A percentile compares a stretch with the other conserved stretches of the same genome.
Evolutionary conservation across 1,140 invertebrate species (phyloP).

Genomic region (Drosophila nikananu): DNA sequence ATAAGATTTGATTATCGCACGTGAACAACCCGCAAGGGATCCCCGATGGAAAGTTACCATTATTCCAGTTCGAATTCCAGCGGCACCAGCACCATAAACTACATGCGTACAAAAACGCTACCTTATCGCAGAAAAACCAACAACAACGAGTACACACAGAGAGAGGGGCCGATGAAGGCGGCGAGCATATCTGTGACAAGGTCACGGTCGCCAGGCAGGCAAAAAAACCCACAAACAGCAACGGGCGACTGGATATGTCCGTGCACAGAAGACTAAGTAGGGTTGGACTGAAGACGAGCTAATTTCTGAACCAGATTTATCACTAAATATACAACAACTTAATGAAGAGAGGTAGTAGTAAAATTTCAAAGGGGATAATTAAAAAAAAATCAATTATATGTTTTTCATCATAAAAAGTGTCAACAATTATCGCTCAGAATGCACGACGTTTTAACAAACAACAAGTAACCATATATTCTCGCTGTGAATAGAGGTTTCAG

Average conservation of each 20-base stretch:
- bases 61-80: background rate
- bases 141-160: background rate
- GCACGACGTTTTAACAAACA: background rate
- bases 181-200: constrained; percentile 8
- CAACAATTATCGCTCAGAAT: constrained; percentile 4
- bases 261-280: background rate
- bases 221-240: constrained; percentile 2
- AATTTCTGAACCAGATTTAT: background rate
- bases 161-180: background rate
- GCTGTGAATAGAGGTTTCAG: background rate
- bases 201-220: constrained; percentile 1
- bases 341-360: background rate
- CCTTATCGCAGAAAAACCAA: constrained; percentile 1
- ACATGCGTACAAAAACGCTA: background rate
- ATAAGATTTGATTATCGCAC: constrained; percentile 6
- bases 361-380: too few relatives aligned
- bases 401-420: background rate
- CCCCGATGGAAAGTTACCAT: constrained; percentile 9
- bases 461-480: background rate
- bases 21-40: background rate
- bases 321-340: background rate
- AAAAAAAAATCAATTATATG: background rate
- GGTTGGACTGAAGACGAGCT: background rate
- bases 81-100: background rate
- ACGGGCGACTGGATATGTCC: background rate